Evolutionary conservation across 2,888 invertebrate species (phyloP), one percentile per base, ranked within the genome.

Genomic region (Drosophila infuscata): DNA sequence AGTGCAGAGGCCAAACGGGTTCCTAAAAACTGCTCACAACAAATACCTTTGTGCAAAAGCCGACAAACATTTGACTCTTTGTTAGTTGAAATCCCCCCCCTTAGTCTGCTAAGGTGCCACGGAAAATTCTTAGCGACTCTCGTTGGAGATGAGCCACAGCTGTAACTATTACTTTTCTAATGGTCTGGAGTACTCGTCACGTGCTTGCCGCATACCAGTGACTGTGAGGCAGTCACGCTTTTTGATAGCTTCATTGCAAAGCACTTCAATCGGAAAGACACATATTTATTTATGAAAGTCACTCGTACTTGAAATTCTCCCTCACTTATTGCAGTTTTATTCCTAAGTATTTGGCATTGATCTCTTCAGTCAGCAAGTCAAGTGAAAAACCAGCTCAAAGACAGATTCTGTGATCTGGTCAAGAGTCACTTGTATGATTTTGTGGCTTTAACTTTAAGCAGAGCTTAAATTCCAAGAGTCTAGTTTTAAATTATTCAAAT

Each of bases 1-100:
- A 81, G 81, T 77, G 77, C 79, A 74, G 69, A 70, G 64, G 58
- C 56, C 62, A 46, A 88, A 85, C 88, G 81, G 88, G 84, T 85
- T 86, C 58, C 71, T 61, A 66, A 68, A 68, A 78, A 67, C 53
- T 54, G 67, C 67, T 60, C 25, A 25, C 20, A 59, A 53, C n/a
- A 64, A 73, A 59, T 65, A 66, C 60, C 80, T 86, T 85, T 88
- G 81, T 88, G 72, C 56, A 76, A 79, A 78, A 56, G 85, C 85
- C 85, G 85, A 76, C 88, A 82, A 60, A 54, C 61, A 59, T 69
- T 85, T 74, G 78, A 73, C 75, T 75, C 71, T 73, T 70, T 74
- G 77, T 51, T 64, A 68, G 67, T 69, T 32, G 12, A 11, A 36
- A 36, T 3, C 17, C 56, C n/a, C n/a, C 38, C n/a, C 12, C 56